Evolutionary conservation across 2,797 vertebrate species (phyloP).

Genomic region (Poliocrania exsul): DNA sequence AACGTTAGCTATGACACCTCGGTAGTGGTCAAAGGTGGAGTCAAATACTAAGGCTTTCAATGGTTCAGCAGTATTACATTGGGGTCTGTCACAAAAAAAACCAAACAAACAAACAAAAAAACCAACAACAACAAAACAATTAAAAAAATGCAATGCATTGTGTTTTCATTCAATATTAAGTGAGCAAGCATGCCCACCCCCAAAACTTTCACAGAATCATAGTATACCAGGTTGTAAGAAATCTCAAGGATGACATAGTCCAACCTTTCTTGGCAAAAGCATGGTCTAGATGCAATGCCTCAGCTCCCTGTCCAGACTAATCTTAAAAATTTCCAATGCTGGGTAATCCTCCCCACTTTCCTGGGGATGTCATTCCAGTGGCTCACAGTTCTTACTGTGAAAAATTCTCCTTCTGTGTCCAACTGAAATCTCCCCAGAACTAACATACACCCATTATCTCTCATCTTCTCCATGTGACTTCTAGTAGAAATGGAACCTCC

Average conservation of each 20-base stretch:
- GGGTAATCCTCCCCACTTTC: background rate
- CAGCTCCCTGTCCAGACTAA: background rate
- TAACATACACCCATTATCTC: background rate
- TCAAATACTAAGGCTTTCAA: conserved; percentile 95
- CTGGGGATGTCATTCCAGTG: background rate
- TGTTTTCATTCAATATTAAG: background rate
- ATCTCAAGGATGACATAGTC: background rate
- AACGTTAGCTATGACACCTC: conserved; percentile 91
- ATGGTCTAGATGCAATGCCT: background rate
- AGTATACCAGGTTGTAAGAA: background rate
- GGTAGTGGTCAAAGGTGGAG: conserved; percentile 93
- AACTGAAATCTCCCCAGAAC: background rate
- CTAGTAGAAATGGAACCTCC: background rate
- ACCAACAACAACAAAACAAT: background rate
- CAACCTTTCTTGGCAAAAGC: background rate
- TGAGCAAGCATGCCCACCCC: background rate
- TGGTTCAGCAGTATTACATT: conserved; percentile 74
- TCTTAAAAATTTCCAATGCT: fast-evolving
- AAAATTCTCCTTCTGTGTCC: background rate
- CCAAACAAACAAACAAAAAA: background rate
- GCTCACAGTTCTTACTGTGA: background rate
- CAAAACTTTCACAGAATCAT: background rate
- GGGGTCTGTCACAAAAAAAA: conserved; percentile 79
- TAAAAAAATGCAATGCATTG: background rate
- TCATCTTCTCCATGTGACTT: background rate